These are phyloP conservation scores for Triops cancriformis DNA, from an alignment of 1,140 invertebrate species.

Conservation along the genomic window DNA sequence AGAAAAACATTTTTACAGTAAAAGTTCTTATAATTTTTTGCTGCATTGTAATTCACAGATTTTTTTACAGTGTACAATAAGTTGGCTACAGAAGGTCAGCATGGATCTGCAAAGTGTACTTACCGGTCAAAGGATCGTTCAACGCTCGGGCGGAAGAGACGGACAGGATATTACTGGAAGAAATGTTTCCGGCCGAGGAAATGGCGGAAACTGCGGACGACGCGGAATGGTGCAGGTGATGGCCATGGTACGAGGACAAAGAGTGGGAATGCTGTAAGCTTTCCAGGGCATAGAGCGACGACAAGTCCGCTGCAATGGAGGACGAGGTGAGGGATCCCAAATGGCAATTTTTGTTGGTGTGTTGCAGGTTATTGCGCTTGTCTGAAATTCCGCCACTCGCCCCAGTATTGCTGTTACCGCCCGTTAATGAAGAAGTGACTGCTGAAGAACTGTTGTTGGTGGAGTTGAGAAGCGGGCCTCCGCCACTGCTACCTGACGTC, in stretches of 20 bases:
- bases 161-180: neutral
- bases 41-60: too few species aligned
- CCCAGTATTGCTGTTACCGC: neutral
- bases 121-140: neutral
- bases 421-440: neutral
- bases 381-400: neutral
- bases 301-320: constrained; percentile 20
- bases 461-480: neutral
- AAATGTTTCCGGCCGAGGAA: neutral
- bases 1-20: too few species aligned
- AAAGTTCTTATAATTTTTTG: too few species aligned
- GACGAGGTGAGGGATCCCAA: constrained; percentile 8
- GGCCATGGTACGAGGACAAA: constrained; percentile 11
- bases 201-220: neutral
- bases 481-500: constrained; percentile 2
- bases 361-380: neutral
- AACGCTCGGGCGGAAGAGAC: neutral
- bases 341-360: neutral
- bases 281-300: constrained; percentile 26
- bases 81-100: too few species aligned
- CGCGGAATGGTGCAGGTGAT: neutral
- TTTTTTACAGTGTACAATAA: too few species aligned
- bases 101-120: neutral
- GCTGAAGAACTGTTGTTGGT: neutral
- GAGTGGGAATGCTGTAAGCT: constrained; percentile 25